Conservation (phyloP, 2,113 vertebrate species). For the Danio rerio region GRCz12tu NC_133192.1:54572001-54572500, state of each 20-base stretch:
- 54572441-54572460: not conserved
- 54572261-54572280: slow-evolving; percentile 56
- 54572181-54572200: slow-evolving; percentile 42
- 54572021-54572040: slow-evolving; percentile 28
- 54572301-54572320: slow-evolving; percentile 57
- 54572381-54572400: slow-evolving; percentile 33
- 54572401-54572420: not conserved
- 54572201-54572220: not conserved
- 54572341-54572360: slow-evolving; percentile 40
- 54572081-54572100: slow-evolving; percentile 48
- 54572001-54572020: not conserved
- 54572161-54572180: slow-evolving; percentile 27
- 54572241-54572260: slow-evolving; percentile 39
- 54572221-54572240: slow-evolving; percentile 9
- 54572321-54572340: not conserved
- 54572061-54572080: not conserved
- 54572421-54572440: not conserved
- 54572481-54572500: too few relatives aligned
- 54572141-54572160: slow-evolving; percentile 52
- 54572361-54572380: slow-evolving; percentile 57
- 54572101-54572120: slow-evolving; percentile 58
- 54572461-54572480: not conserved
- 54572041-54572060: slow-evolving; percentile 25
- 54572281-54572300: slow-evolving; percentile 53
- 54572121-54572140: slow-evolving; percentile 22